Evolutionary conservation across 2,888 invertebrate genomes (phyloP).

Genomic region (Hoplodrina blanda): DNA sequence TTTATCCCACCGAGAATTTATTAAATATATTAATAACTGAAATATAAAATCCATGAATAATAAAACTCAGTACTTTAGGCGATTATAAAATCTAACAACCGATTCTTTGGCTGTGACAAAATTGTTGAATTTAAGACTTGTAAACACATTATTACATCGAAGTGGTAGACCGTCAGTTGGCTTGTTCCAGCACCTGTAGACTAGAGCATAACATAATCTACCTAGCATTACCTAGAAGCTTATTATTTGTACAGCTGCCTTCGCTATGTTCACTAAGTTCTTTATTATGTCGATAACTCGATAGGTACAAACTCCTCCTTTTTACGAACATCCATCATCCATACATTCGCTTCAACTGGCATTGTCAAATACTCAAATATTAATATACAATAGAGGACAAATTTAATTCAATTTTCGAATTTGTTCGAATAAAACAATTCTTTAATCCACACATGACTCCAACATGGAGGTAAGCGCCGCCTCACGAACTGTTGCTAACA

Average conservation of each 20-base stretch:
- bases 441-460: constrained; percentile 25
- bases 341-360: constrained; percentile 30
- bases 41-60: constrained; percentile 57
- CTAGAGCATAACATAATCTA: constrained; percentile 83
- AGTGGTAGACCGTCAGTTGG: constrained; percentile 72
- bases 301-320: constrained; percentile 54
- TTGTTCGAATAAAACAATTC: constrained; percentile 60
- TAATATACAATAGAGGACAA: constrained; percentile 34
- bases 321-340: constrained; percentile 49
- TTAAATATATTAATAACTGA: constrained; percentile 51
- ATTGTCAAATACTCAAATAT: constrained; percentile 40
- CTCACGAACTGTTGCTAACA: constrained; percentile 14
- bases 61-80: constrained; percentile 64
- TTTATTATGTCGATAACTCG: constrained; percentile 41
- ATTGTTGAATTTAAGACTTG: constrained; percentile 46
- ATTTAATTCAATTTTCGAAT: constrained; percentile 53
- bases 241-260: constrained; percentile 79
- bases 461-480: constrained; percentile 27
- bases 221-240: constrained; percentile 83
- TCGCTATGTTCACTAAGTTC: constrained; percentile 65
- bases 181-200: constrained; percentile 84
- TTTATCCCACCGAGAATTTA: constrained; percentile 47
- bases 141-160: constrained; percentile 47
- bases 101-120: constrained; percentile 75
- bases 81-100: constrained; percentile 69